Conservation (phyloP, 2,888 invertebrate genomes). For the Tineola bisselliella region DNA sequence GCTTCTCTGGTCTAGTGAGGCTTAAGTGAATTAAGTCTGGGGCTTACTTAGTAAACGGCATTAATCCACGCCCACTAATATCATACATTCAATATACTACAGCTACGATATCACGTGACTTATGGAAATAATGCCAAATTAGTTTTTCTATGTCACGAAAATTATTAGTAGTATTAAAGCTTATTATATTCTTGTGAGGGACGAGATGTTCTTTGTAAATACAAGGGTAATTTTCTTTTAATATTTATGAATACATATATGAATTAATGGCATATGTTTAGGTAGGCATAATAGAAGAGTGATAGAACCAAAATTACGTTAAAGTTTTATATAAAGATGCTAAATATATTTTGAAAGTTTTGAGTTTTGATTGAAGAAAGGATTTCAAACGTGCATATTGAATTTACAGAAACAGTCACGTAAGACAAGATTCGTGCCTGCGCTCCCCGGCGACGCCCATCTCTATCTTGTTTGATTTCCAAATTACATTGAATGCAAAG, state of each 20-base stretch:
- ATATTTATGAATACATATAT: too few species aligned
- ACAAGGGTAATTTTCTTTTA: too few species aligned
- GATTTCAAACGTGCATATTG: neutral
- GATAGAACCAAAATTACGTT: too few species aligned
- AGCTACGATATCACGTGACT: neutral
- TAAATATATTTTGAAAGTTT: too few species aligned
- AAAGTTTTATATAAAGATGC: neutral
- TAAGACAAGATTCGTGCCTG: slow-evolving; percentile 10
- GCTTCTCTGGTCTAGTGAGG: neutral
- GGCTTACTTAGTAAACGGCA: neutral
- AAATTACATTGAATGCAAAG: neutral
- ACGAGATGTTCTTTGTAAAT: too few species aligned
- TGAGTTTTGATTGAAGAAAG: neutral
- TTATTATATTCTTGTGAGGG: neutral
- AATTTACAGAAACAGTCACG: slow-evolving; percentile 9
- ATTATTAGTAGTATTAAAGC: neutral
- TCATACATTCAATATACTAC: neutral
- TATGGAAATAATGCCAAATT: neutral
- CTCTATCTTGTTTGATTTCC: neutral
- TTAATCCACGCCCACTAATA: slow-evolving; percentile 1
- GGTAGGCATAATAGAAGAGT: too few species aligned
- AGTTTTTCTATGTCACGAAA: neutral
- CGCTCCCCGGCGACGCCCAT: neutral
- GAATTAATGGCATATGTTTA: too few species aligned
- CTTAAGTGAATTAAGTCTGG: slow-evolving; percentile 1